A percentile compares a stretch with the other conserved stretches of the same genome.
Evolutionary conservation across 2,113 vertebrate genomes (phyloP).

Genomic region (Nothobranchius kuhntae): DNA sequence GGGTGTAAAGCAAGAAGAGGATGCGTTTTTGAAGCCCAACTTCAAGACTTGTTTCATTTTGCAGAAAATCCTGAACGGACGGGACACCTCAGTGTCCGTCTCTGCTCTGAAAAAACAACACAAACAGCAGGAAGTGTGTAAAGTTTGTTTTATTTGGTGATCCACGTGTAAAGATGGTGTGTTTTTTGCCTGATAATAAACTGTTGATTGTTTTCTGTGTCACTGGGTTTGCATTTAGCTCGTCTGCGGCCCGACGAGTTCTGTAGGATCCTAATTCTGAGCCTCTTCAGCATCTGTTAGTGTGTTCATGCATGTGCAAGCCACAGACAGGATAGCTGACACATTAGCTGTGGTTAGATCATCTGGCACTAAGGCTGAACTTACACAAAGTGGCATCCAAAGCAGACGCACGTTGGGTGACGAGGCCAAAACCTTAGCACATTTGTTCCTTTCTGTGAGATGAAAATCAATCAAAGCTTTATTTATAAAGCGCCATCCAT

Average conservation of each 20-base stretch:
- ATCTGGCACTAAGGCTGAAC: slow-evolving; percentile 25
- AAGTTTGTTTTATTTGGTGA: slow-evolving; percentile 68
- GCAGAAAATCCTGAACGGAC: too few species aligned
- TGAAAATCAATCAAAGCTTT: too few species aligned
- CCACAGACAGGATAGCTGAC: slow-evolving; percentile 42
- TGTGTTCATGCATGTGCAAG: slow-evolving; percentile 26
- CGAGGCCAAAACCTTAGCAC: too few species aligned
- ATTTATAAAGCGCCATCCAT: too few species aligned
- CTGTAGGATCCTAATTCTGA: neutral
- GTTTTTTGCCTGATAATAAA: slow-evolving; percentile 64
- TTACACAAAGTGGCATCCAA: neutral
- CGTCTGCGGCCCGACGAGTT: neutral
- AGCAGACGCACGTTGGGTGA: neutral
- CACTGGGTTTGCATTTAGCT: neutral
- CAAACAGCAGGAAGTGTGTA: slow-evolving; percentile 44
- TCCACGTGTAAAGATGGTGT: slow-evolving; percentile 34
- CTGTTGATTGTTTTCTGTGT: slow-evolving; percentile 3
- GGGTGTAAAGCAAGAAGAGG: too few species aligned
- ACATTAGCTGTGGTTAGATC: slow-evolving; percentile 1
- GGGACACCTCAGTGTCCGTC: too few species aligned
- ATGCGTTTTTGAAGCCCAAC: too few species aligned
- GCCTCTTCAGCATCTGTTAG: slow-evolving; percentile 7
- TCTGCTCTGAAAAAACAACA: slow-evolving; percentile 16
- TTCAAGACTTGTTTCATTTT: too few species aligned
- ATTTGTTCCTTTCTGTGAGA: neutral